phyloP scores from a whole-genome alignment of 2,797 vertebrate species.

The Chelidonichthys spinosus region DNA sequence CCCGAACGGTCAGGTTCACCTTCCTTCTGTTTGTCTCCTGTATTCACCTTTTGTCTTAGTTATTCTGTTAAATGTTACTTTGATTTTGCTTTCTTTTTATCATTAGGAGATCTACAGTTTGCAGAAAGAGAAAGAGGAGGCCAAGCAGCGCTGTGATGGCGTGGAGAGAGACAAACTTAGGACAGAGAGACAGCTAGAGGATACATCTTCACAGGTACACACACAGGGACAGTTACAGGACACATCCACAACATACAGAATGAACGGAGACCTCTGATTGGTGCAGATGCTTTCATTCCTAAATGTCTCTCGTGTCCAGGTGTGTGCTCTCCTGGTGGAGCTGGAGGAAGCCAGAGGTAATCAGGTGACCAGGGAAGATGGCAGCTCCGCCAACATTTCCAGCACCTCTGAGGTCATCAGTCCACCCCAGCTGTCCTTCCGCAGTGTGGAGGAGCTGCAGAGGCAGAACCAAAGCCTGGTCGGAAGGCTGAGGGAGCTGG shows the following conservation, averaged over 20 bases:
- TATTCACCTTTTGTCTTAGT: neutral
- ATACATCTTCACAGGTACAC: slow-evolving; percentile 92
- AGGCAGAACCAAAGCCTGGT: slow-evolving; percentile 93
- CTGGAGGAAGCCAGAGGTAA: slow-evolving; percentile 93
- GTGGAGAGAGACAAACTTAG: slow-evolving; percentile 90
- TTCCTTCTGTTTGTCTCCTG: slow-evolving; percentile 17
- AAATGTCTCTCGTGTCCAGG: slow-evolving; percentile 72
- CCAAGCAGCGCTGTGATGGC: slow-evolving; percentile 87
- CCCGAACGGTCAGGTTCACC: slow-evolving; percentile 87
- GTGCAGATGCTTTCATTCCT: neutral
- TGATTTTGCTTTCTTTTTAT: neutral
- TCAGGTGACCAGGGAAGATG: slow-evolving; percentile 89
- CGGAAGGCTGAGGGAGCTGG: slow-evolving; percentile 88
- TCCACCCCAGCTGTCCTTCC: slow-evolving; percentile 89
- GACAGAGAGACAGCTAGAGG: slow-evolving; percentile 89
- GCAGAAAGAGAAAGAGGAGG: slow-evolving; percentile 91
- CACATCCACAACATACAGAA: slow-evolving; percentile 81
- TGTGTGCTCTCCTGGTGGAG: slow-evolving; percentile 91
- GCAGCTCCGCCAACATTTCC: slow-evolving; percentile 81
- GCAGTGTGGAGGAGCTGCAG: slow-evolving; percentile 94
- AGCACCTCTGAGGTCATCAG: slow-evolving; percentile 76
- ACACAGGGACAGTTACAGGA: slow-evolving; percentile 82
- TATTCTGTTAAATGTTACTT: neutral
- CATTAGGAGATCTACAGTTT: slow-evolving; percentile 92
- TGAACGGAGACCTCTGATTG: neutral